These are phyloP conservation scores for Xenopus laevis DNA, from an alignment of 2,113 vertebrate genomes.

Conservation along the genomic window DNA sequence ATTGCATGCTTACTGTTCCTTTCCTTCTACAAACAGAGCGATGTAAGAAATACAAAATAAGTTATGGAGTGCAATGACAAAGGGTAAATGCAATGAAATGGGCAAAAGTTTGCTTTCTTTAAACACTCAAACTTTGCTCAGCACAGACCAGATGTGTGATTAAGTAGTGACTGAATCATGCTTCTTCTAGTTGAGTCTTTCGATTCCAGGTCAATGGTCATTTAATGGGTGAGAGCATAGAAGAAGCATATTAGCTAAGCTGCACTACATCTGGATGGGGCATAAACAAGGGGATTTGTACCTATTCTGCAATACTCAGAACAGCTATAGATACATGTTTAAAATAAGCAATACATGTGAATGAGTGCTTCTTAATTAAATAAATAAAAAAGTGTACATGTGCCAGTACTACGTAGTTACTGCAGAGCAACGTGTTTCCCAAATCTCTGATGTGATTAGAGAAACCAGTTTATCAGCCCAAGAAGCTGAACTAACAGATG, in stretches of 20 bases:
- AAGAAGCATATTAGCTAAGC: conserved; percentile 18
- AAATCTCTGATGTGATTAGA: neutral
- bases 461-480: neutral
- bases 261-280: neutral
- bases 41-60: no score
- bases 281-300: conserved; percentile 9
- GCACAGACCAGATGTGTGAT: conserved; percentile 5
- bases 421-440: neutral
- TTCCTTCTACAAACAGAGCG: no score
- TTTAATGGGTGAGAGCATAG: conserved; percentile 40
- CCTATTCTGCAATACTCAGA: neutral
- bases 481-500: neutral
- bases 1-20: no score
- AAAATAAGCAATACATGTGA: no score
- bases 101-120: no score
- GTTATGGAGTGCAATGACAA: neutral
- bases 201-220: conserved; percentile 17
- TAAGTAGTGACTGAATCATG: conserved; percentile 8
- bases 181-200: conserved; percentile 28
- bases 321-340: neutral
- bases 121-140: neutral
- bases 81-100: conserved; percentile 1
- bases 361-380: no score
- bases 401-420: no score
- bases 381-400: no score